Percentiles rank a stretch among this genome's conserved stretches.
Evolutionary conservation across 1,140 invertebrate species (phyloP).

Genomic region (Bemisia tabaci): DNA sequence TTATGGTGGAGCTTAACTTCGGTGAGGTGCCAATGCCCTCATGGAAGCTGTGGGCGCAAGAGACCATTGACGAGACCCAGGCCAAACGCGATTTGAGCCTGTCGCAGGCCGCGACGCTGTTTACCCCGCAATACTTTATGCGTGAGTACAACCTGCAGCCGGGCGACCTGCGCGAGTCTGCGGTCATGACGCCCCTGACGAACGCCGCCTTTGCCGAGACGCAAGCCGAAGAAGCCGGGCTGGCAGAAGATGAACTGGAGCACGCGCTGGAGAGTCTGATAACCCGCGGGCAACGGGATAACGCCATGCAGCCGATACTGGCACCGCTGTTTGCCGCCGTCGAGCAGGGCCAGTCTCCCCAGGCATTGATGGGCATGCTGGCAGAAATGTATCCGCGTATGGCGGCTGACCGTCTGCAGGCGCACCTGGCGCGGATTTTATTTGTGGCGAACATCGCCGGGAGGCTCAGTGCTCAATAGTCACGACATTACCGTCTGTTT

Average conservation of each 20-base stretch:
- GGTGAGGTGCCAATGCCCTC: not conserved
- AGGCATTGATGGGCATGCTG: not conserved
- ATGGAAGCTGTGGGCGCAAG: slow-evolving; percentile 1
- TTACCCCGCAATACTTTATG: not conserved
- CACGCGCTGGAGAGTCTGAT: slow-evolving; percentile 1
- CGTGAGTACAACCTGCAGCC: slow-evolving; percentile 3
- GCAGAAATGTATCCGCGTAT: no score
- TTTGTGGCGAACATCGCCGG: no score
- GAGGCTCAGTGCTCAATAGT: no score
- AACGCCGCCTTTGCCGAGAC: not conserved
- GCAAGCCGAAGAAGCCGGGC: not conserved
- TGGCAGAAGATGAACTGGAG: not conserved
- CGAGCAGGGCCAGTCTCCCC: not conserved
- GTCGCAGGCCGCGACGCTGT: not conserved
- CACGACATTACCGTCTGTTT: no score
- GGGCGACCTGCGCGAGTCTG: not conserved
- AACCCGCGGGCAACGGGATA: not conserved
- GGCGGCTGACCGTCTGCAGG: no score
- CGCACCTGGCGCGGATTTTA: no score
- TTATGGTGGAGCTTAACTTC: not conserved
- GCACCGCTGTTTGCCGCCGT: not conserved
- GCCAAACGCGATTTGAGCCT: slow-evolving; percentile 3
- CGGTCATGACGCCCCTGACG: not conserved
- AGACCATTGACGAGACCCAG: slow-evolving; percentile 2
- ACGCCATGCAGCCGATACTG: not conserved